Conservation (phyloP, 2,113 vertebrate species). For the Castor canadensis region DNA sequence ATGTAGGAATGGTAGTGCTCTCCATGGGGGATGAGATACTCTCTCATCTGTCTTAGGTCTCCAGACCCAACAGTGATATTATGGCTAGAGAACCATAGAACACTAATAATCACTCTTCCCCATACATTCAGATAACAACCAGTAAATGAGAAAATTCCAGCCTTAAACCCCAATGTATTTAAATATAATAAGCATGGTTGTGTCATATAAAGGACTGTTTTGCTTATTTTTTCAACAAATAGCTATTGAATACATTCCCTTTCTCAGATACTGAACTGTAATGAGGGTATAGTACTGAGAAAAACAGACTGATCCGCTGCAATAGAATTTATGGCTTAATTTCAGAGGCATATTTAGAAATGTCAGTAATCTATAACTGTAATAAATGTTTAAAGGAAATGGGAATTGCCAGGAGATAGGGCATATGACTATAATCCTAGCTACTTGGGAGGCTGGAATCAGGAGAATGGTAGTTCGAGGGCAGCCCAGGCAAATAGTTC, state of each 20-base stretch:
- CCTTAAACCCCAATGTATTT: background rate
- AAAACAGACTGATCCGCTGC: background rate
- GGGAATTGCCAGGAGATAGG: no score
- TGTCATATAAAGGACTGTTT: background rate
- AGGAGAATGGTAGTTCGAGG: no score
- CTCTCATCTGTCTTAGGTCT: no score
- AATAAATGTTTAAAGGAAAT: background rate
- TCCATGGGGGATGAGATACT: no score
- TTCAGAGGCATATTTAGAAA: background rate
- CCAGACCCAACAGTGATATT: no score
- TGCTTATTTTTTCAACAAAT: background rate
- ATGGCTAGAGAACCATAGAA: background rate
- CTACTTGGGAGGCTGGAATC: no score
- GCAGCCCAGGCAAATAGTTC: no score
- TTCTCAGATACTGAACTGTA: background rate
- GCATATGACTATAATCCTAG: no score
- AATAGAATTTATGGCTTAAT: background rate
- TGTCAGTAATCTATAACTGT: background rate
- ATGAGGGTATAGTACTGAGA: background rate
- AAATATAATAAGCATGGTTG: background rate
- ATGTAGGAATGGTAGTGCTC: no score
- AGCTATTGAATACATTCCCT: background rate
- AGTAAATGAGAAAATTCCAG: background rate
- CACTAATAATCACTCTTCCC: background rate
- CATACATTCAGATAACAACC: background rate